These are phyloP conservation scores for Sparus aurata DNA, from an alignment of 2,797 vertebrate species.

Conservation along the genomic window DNA sequence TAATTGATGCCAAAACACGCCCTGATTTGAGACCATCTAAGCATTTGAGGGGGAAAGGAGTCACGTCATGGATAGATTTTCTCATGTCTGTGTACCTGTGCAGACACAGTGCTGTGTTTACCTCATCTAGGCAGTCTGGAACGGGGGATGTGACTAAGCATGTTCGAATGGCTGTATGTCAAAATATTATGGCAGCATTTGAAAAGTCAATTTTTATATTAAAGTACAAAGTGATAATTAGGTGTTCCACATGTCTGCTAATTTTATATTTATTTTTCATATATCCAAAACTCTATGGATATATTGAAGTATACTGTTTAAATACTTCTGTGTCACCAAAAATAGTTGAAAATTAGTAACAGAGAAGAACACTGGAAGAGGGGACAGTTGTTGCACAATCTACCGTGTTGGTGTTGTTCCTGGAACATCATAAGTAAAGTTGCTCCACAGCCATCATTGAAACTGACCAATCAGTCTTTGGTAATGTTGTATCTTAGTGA, in stretches of 20 bases:
- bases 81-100: constrained; percentile 56
- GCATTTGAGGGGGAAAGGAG: background rate
- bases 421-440: too few relatives aligned
- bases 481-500: too few relatives aligned
- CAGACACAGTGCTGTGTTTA: constrained; percentile 34
- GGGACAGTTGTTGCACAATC: background rate
- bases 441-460: too few relatives aligned
- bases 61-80: constrained; percentile 30
- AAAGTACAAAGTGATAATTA: background rate
- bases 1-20: too few relatives aligned
- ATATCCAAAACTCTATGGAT: background rate
- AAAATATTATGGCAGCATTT: background rate
- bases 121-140: background rate
- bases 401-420: too few relatives aligned
- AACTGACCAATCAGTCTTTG: too few relatives aligned
- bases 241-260: background rate
- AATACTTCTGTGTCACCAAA: background rate
- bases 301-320: background rate
- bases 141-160: constrained; percentile 3
- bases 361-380: background rate
- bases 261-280: background rate
- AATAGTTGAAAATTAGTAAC: background rate
- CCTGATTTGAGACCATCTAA: background rate
- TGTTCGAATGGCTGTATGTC: background rate
- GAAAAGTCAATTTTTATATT: background rate